Evolutionary conservation across 2,888 invertebrate genomes (phyloP).

Genomic region (Drosophila kanekoi): DNA sequence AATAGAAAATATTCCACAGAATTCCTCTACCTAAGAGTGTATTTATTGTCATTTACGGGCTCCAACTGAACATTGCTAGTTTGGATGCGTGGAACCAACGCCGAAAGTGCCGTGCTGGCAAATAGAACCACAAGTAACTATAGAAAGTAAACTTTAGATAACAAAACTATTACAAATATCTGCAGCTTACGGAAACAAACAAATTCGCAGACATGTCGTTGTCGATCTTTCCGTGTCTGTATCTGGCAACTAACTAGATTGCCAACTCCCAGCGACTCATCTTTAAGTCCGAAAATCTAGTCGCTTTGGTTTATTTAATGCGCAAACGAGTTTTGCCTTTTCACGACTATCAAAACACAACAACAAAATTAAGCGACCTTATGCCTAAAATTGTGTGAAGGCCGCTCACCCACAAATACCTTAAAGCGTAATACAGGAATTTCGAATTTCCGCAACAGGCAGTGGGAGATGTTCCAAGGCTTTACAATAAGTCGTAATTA

Average conservation of each 20-base stretch:
- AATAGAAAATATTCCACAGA: neutral
- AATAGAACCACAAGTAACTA: constrained; percentile 33
- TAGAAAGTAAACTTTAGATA: neutral
- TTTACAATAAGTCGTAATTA: too few relatives aligned
- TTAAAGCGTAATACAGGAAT: constrained; percentile 5
- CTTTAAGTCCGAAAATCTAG: constrained; percentile 16
- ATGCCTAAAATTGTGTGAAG: constrained; percentile 24
- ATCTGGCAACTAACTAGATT: constrained; percentile 30
- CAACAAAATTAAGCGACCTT: constrained; percentile 22
- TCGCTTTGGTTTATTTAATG: constrained; percentile 27
- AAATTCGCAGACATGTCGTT: constrained; percentile 30
- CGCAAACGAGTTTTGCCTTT: constrained; percentile 37
- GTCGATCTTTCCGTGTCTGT: constrained; percentile 24
- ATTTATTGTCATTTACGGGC: constrained; percentile 30
- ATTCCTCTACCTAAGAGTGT: constrained; percentile 14
- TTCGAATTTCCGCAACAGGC: neutral
- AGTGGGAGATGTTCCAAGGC: too few relatives aligned
- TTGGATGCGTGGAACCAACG: constrained; percentile 31
- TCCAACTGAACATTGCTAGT: constrained; percentile 15
- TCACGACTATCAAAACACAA: constrained; percentile 9
- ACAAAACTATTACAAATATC: neutral
- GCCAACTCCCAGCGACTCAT: constrained; percentile 21
- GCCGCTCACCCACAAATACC: constrained; percentile 38
- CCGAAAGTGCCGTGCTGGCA: constrained; percentile 10
- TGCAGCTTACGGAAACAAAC: constrained; percentile 13